Percentiles rank a stretch among this genome's conserved stretches.
These are phyloP conservation scores for Xestia ashworthii DNA, from an alignment of 2,888 invertebrate species.

Conservation along the genomic window DNA sequence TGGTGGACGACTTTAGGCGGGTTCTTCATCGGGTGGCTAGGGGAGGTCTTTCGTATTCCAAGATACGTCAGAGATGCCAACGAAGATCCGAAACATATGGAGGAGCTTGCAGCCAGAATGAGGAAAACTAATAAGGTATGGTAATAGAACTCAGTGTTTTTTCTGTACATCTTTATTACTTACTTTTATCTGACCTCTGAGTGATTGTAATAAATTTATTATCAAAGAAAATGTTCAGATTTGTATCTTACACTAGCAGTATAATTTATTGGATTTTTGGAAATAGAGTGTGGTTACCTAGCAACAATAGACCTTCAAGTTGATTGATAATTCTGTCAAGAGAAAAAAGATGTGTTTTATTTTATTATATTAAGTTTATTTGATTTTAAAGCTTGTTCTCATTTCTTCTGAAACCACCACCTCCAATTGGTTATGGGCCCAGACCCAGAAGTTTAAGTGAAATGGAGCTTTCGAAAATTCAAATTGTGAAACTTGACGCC, in stretches of 20 bases:
- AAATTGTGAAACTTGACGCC: too few species aligned
- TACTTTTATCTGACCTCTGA: neutral
- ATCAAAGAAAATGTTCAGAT: neutral
- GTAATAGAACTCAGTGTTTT: constrained; percentile 6
- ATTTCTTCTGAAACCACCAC: too few species aligned
- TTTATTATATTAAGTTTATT: too few species aligned
- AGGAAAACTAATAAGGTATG: constrained; percentile 92
- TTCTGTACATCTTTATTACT: neutral
- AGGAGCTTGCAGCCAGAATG: constrained; percentile 92
- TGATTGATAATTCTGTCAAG: too few species aligned
- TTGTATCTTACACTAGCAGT: neutral
- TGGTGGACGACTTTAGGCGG: constrained; percentile 97
- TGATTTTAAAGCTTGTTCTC: too few species aligned
- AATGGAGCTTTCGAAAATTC: too few species aligned
- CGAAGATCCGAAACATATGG: constrained; percentile 92
- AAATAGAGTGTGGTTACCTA: too few species aligned
- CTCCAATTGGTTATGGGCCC: too few species aligned
- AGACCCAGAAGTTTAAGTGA: too few species aligned
- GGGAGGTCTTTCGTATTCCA: constrained; percentile 96
- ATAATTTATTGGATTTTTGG: too few species aligned
- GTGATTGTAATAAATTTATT: neutral
- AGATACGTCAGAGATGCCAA: constrained; percentile 96
- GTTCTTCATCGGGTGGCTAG: constrained; percentile 96
- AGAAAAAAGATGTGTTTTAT: too few species aligned
- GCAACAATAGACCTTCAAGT: too few species aligned